A percentile compares a stretch with the other conserved stretches of the same genome.
Evolutionary conservation across 92 coral and sea anemone species (phyloP).

Genomic region (Phymanthus crucifer): DNA sequence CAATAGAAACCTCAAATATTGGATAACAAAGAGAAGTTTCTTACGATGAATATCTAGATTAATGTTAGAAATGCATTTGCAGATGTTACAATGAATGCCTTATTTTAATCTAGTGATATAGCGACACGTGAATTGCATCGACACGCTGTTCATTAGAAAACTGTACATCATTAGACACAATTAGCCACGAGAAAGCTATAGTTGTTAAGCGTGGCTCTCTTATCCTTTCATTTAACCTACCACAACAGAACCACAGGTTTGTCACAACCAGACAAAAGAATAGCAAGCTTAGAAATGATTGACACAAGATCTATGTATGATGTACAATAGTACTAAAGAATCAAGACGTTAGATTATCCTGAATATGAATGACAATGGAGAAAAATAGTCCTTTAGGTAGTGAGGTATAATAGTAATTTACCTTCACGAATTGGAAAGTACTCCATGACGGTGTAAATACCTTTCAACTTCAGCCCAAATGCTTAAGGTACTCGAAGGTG

Average conservation of each 20-base stretch:
- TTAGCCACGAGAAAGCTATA: constrained; percentile 1
- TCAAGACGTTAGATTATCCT: not conserved
- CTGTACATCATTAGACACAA: not conserved
- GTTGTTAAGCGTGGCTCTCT: constrained; percentile 1
- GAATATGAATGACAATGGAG: not conserved
- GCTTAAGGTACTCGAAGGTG: not conserved
- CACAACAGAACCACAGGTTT: not conserved
- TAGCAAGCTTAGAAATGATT: not conserved
- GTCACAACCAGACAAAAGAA: not conserved
- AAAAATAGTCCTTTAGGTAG: not conserved
- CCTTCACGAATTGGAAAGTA: constrained; percentile 25
- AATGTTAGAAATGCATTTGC: not conserved
- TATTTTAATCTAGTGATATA: not conserved
- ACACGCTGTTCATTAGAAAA: not conserved
- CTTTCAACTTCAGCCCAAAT: not conserved
- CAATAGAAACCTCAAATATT: not conserved
- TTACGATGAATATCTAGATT: not conserved
- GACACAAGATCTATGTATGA: no score
- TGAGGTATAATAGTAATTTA: not conserved
- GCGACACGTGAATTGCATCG: not conserved
- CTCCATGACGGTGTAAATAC: constrained; percentile 1
- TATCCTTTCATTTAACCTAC: not conserved
- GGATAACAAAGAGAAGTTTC: not conserved
- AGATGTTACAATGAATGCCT: not conserved
- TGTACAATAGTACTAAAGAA: no score